Evolutionary conservation across 1,140 invertebrate genomes (phyloP).

Genomic region (Forficula auricularia): DNA sequence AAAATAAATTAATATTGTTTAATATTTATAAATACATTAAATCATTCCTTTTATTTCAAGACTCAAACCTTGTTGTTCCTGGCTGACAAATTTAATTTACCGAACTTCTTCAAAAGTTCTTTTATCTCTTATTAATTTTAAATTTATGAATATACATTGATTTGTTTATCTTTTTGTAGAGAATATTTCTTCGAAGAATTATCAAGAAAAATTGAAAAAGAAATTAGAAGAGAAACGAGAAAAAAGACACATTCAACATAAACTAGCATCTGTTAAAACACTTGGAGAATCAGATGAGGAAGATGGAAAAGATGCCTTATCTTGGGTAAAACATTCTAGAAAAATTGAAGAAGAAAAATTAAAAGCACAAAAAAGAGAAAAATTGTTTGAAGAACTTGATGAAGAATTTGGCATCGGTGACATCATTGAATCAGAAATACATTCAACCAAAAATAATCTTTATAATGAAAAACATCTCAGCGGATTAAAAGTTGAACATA

Average conservation of each 20-base stretch:
- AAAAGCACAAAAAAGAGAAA: constrained; percentile 75
- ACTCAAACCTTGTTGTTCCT: no score
- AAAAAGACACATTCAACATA: constrained; percentile 61
- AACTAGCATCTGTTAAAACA: constrained; percentile 44
- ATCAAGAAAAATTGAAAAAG: constrained; percentile 65
- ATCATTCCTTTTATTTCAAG: no score
- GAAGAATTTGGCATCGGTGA: constrained; percentile 80
- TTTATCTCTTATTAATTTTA: no score
- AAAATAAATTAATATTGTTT: no score
- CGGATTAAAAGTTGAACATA: constrained; percentile 79
- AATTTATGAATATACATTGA: no score
- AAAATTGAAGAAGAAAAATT: constrained; percentile 61
- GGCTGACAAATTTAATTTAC: no score
- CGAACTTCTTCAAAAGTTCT: no score
- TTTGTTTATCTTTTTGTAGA: constrained; percentile 18
- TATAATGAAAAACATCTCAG: constrained; percentile 54
- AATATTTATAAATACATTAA: no score
- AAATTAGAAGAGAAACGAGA: constrained; percentile 59
- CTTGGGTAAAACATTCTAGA: constrained; percentile 72
- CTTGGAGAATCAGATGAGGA: constrained; percentile 50
- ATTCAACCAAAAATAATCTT: constrained; percentile 36
- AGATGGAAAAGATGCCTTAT: constrained; percentile 42
- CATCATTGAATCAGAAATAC: constrained; percentile 61
- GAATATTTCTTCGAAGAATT: constrained; percentile 57
- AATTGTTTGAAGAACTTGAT: constrained; percentile 86